A percentile compares a stretch with the other conserved stretches of the same genome.
These are phyloP conservation scores for Leucophora obtusa DNA, from an alignment of 2,888 invertebrate genomes.

Conservation along the genomic window DNA sequence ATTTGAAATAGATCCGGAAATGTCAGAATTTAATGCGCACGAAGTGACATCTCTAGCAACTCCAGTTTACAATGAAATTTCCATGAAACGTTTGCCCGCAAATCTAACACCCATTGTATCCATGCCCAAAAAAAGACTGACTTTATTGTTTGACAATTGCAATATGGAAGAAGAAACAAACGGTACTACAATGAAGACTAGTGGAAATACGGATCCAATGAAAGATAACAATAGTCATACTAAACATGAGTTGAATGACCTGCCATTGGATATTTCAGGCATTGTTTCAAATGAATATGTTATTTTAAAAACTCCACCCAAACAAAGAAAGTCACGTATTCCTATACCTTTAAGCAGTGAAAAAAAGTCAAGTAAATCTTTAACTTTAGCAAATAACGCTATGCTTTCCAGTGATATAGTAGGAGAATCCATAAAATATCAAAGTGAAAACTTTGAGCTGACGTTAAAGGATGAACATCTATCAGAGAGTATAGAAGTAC, in stretches of 20 bases:
- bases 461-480: not conserved
- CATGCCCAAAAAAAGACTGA: constrained; percentile 69
- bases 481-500: constrained; percentile 41
- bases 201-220: not conserved
- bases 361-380: constrained; percentile 49
- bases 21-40: constrained; percentile 40
- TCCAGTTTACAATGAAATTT: constrained; percentile 1
- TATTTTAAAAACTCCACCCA: constrained; percentile 10
- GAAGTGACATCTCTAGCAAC: too few species aligned
- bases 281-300: constrained; percentile 18
- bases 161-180: constrained; percentile 43
- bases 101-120: constrained; percentile 71
- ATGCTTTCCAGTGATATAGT: not conserved
- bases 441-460: not conserved
- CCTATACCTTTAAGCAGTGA: constrained; percentile 58
- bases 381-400: too few species aligned
- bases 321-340: constrained; percentile 25
- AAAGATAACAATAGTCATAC: not conserved
- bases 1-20: not conserved
- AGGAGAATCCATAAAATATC: not conserved
- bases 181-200: not conserved
- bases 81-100: constrained; percentile 55
- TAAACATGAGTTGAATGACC: constrained; percentile 6
- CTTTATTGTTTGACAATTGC: constrained; percentile 52
- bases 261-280: not conserved